Base-by-base conservation (phyloP, 1,140 invertebrate genomes). In the Cylas formicarius region DNA sequence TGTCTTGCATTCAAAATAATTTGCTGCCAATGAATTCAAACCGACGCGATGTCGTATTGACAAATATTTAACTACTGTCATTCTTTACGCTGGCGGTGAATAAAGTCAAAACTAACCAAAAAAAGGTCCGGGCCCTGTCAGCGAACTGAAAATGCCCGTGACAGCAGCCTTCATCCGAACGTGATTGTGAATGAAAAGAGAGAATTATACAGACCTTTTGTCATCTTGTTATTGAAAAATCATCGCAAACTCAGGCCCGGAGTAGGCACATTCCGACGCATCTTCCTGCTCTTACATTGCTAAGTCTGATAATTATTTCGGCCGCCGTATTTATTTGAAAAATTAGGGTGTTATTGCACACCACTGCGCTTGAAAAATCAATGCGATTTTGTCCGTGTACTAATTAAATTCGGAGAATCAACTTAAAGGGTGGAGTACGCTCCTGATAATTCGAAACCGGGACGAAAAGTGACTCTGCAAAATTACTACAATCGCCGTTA, bases 401-500 rank as follows among this genome's bases (percentile, higher is more conserved):
- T n/a, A n/a, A n/a, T n/a, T n/a, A n/a, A n/a, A n/a, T n/a, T n/a
- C n/a, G n/a, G n/a, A n/a, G n/a, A n/a, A n/a, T n/a, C n/a, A n/a
- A n/a, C n/a, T n/a, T n/a, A n/a, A n/a, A n/a, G n/a, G n/a, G 18
- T 27, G n/a, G 13, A 31, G 28, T 7, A 31, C 28, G 13, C 13
- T 29, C 16, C 16, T 29, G 5, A 29, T 29, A 9, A 2, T 31
- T 8, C 28, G 28, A 17, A 31, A 7, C 28, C 18, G 28, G 28
- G 18, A 7, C 14, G 4, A 5, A 8, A 16, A 7, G 18, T 31
- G 13, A 31, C 14, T 17, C 28, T 16, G 13, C 6, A 31, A 31
- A 31, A 16, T 37, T 21, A 2, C n/a, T 23, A 37, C 35, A 37
- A 37, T 37, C 21, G 35, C 19, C 26, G 35, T 20, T 19, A 37